Evolutionary conservation across 2,797 vertebrate genomes (phyloP), one percentile per base, ranked within the genome.

Genomic region (Anabacerthia variegaticeps): DNA sequence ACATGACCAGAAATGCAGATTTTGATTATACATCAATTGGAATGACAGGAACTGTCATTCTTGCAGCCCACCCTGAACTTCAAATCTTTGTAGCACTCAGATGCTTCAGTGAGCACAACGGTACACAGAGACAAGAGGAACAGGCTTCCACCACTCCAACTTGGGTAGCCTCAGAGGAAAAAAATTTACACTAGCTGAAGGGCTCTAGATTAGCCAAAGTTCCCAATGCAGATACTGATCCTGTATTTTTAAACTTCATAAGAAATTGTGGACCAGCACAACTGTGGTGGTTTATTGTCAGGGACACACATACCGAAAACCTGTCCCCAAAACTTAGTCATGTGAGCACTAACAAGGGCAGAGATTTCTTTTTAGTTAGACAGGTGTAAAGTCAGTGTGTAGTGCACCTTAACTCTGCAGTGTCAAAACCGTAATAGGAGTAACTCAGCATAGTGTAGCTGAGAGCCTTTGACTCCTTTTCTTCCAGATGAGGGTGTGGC

Each of bases 211-310:
- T 81, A 62, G 46, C 37, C 37, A 17, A 9, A 95, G 21, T 62
- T 86, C 39, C 22, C 66, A 62, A 17, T 54, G 72, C 26, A 61
- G 37, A n/a, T 49, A 16, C 13, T 54, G 54, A 89, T 72, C 41
- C 30, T 72, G 34, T 74, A 39, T 78, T 84, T 95, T 96, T 36
- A 78, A 44, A 36, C 46, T 81, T 93, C n/a, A n/a, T 88, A 62
- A 84, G 67, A 76, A 78, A 72, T 30, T 34, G 20, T 59, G 36
- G 26, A 52, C 27, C n/a, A 65, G 41, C 37, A 67, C 18, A 79
- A 30, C 32, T 49, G 21, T 46, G 27, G 37, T 14, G 24, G 52
- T 55, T 92, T 94, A 41, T 69, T 78, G 48, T 18, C 37, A 69
- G 27, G 36, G 30, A 46, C 41, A 56, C 32, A 16, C 4, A 6